Base-by-base conservation (phyloP, 2,888 invertebrate genomes). In the Chirona hameri region DNA sequence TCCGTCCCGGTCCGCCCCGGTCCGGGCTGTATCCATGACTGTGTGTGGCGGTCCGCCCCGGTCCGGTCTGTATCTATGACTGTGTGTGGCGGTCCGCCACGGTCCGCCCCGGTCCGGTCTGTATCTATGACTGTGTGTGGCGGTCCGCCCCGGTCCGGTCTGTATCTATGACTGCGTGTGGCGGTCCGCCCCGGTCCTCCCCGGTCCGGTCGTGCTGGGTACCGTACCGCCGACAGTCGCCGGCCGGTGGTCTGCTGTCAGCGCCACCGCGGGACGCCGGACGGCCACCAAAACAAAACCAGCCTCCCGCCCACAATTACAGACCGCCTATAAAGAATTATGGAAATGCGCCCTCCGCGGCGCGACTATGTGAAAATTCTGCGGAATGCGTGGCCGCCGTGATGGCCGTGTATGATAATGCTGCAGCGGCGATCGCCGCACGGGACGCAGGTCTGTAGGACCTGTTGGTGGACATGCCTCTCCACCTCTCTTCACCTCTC, bases 261-360 rank as follows among this genome's bases (percentile, higher is more conserved):
- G 12, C 72, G 72, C 31, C 31, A 3, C 46, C 4, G 76, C 76
- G 14, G 76, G 76, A 27, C 21, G 46, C 15, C 46, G 18, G 39
- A 18, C 76, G 76, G 31, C 39, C 76, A 46, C 76, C 76, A 76
- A 76, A 76, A 76, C 76, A 76, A 76, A 76, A 46, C 39, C 76
- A 10, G 76, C 76, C 76, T 3, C 31, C 27, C 46, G 27, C 24
- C 76, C 76, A 46, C 76, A 76, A 76, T 76, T 76, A 76, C 76
- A 18, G 76, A 21, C 76, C 76, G 76, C 76, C 76, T 76, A 76
- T 76, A 76, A 76, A 76, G 76, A 27, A 76, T 76, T 76, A 76
- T 76, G 76, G 24, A 46, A 24, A 76, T 76, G 76, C 21, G 76
- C 18, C 46, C 76, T 39, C 76, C 76, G 76, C 76, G 46, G 76